A percentile compares a stretch with the other conserved stretches of the same genome.
phyloP scores from a whole-genome alignment of 2,797 vertebrate genomes.

The Sebastes diploproa region DNA sequence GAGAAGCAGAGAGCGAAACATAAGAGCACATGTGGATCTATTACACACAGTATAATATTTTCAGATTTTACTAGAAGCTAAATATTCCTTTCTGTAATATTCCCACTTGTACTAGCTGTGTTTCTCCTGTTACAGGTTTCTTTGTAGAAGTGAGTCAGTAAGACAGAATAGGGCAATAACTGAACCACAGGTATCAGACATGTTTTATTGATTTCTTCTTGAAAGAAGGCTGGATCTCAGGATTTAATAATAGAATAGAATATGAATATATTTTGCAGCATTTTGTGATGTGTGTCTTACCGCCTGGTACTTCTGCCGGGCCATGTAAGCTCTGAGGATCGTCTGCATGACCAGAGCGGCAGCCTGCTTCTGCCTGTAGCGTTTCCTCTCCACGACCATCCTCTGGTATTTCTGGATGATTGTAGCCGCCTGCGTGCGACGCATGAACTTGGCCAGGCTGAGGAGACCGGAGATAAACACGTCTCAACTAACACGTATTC shows the following conservation, averaged over 20 bases:
- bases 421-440: slow-evolving; percentile 89
- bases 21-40: background rate
- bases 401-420: slow-evolving; percentile 94
- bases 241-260: too few species aligned
- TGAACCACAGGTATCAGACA: background rate
- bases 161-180: background rate
- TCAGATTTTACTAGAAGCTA: background rate
- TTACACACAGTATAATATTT: background rate
- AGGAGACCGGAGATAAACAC: background rate
- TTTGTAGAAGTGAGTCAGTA: background rate
- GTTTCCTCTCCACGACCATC: slow-evolving; percentile 87
- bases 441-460: slow-evolving; percentile 92
- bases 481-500: background rate
- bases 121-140: background rate
- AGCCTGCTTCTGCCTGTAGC: slow-evolving; percentile 86
- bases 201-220: background rate
- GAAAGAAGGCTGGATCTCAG: background rate
- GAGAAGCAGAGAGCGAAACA: background rate
- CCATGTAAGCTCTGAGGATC: slow-evolving; percentile 90
- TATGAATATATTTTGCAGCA: background rate
- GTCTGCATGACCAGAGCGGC: slow-evolving; percentile 92
- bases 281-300: slow-evolving; percentile 73
- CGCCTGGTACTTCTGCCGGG: slow-evolving; percentile 89
- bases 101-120: background rate
- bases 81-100: background rate